These are phyloP conservation scores for Osedax fenrisi DNA, from an alignment of 2,888 invertebrate species.

Conservation along the genomic window DNA sequence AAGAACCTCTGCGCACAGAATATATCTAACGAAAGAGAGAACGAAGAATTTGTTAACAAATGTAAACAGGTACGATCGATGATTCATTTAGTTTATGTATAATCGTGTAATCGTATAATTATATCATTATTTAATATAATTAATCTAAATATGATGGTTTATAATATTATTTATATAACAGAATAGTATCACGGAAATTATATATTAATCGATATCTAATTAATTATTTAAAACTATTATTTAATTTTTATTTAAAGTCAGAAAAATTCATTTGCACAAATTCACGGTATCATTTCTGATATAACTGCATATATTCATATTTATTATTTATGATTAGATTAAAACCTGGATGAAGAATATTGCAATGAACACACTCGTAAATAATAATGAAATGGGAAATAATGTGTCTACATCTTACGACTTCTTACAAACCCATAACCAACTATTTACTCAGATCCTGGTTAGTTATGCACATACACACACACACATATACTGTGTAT, in stretches of 20 bases:
- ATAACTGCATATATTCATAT: no score
- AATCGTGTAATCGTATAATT: neutral
- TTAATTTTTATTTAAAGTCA: no score
- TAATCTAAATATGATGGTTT: no score
- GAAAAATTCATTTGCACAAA: no score
- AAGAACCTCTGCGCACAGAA: neutral
- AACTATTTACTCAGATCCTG: conserved; percentile 49
- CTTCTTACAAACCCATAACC: conserved; percentile 64
- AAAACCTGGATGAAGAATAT: conserved; percentile 65
- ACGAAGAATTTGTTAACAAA: conserved; percentile 48
- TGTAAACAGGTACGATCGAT: conserved; percentile 61
- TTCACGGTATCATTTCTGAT: no score
- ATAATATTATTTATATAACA: neutral
- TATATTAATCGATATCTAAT: no score
- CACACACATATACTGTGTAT: no score
- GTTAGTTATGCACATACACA: no score
- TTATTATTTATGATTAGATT: no score
- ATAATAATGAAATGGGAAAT: conserved; percentile 64
- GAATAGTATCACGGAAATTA: no score
- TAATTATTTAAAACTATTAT: no score
- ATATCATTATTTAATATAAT: neutral
- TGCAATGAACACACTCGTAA: conserved; percentile 63
- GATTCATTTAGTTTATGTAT: neutral
- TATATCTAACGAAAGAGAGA: neutral
- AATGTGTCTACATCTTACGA: conserved; percentile 56